Conservation (phyloP, 2,797 vertebrate species). For the Dryobates pubescens region DNA sequence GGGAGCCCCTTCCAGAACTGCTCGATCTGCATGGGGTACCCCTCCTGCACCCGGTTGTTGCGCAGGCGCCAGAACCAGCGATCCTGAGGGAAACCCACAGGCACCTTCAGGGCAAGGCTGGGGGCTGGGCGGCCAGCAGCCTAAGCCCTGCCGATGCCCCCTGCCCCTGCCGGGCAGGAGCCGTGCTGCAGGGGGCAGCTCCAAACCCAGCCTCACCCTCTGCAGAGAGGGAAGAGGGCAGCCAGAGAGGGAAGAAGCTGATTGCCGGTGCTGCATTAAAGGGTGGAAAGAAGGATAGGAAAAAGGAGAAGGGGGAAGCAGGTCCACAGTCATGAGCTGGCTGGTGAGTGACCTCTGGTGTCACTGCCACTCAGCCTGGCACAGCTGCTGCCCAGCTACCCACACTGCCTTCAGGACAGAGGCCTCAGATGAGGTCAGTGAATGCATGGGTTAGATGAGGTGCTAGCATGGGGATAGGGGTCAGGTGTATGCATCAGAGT, state of each 20-base stretch:
- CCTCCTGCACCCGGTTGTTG: slow-evolving; percentile 96
- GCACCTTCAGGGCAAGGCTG: background rate
- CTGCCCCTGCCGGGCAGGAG: background rate
- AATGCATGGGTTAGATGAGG: too few relatives aligned
- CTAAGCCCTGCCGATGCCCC: background rate
- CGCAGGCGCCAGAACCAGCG: slow-evolving; percentile 99
- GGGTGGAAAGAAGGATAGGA: background rate
- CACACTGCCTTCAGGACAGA: too few relatives aligned
- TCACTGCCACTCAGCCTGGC: background rate
- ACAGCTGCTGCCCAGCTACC: background rate
- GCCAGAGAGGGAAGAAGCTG: background rate
- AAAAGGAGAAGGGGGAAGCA: background rate
- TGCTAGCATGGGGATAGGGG: too few relatives aligned
- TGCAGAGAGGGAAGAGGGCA: background rate
- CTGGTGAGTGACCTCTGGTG: background rate
- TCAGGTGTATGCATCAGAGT: too few relatives aligned
- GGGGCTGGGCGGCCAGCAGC: background rate
- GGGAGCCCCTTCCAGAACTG: slow-evolving; percentile 99
- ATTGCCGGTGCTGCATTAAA: background rate
- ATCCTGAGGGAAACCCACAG: slow-evolving; percentile 77
- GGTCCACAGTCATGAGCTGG: background rate
- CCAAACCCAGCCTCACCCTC: background rate
- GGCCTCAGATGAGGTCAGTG: too few relatives aligned
- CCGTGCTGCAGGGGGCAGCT: background rate
- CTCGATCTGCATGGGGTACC: slow-evolving; percentile 97